These are phyloP conservation scores for Phodopus roborovskii DNA, from an alignment of 2,113 vertebrate species.

Conservation along the genomic window DNA sequence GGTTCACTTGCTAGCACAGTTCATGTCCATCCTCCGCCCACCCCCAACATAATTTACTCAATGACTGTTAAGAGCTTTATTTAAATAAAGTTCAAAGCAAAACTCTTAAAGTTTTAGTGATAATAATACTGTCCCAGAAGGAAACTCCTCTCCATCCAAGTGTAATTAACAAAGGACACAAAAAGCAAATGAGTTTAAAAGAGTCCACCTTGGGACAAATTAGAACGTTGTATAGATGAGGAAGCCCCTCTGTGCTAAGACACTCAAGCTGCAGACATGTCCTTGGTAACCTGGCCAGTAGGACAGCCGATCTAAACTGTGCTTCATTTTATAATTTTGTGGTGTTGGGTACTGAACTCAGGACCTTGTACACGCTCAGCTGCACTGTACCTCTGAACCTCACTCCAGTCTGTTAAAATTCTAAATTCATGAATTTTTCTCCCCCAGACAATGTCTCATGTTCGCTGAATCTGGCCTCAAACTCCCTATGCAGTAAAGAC, in stretches of 20 bases:
- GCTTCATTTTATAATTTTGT: neutral
- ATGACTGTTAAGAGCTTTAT: slow-evolving; percentile 19
- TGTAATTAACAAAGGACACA: slow-evolving; percentile 12
- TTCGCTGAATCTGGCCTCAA: too few species aligned
- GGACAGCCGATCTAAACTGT: neutral
- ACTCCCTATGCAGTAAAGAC: neutral
- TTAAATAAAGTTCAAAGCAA: slow-evolving; percentile 59
- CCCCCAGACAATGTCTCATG: neutral
- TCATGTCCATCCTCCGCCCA: neutral
- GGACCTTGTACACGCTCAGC: neutral
- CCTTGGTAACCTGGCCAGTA: too few species aligned
- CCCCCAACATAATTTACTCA: slow-evolving; percentile 17
- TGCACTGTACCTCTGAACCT: neutral
- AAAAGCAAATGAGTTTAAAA: slow-evolving; percentile 22
- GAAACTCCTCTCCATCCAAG: slow-evolving; percentile 7
- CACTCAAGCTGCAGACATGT: neutral
- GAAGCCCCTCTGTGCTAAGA: accelerated
- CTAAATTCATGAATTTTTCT: neutral
- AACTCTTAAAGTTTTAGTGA: neutral
- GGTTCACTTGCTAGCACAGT: neutral
- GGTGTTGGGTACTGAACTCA: neutral
- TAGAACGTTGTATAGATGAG: slow-evolving; percentile 37
- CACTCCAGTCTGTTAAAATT: neutral
- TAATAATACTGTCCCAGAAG: neutral
- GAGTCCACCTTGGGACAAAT: neutral